phyloP scores from a whole-genome alignment of 1,140 invertebrate genomes.

The Galendromus occidentalis region DNA sequence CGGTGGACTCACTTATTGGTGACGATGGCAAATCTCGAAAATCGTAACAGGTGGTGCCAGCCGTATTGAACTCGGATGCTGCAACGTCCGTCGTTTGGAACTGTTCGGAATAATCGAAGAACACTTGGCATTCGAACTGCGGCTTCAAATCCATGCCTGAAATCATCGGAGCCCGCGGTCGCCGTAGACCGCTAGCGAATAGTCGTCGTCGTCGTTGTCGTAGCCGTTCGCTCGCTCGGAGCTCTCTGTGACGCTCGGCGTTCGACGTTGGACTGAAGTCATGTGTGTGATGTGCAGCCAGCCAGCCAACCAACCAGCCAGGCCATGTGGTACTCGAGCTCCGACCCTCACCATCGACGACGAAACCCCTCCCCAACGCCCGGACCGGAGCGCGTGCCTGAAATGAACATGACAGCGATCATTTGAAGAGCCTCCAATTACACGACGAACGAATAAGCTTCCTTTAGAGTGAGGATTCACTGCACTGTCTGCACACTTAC shows the following conservation, averaged over 20 bases:
- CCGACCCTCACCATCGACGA: not conserved
- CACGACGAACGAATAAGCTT: too few species aligned
- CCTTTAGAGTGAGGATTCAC: too few species aligned
- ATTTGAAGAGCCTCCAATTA: too few species aligned
- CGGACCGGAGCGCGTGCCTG: too few species aligned
- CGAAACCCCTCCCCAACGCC: not conserved
- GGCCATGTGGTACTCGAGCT: not conserved
- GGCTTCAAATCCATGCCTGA: not conserved
- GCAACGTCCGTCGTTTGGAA: not conserved
- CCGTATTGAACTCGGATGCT: not conserved
- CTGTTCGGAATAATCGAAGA: not conserved
- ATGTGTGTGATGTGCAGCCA: slow-evolving; percentile 7
- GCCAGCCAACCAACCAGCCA: not conserved
- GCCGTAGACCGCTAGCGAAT: not conserved
- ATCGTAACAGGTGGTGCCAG: not conserved
- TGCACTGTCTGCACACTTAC: too few species aligned
- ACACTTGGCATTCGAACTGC: not conserved
- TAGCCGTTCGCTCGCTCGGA: not conserved
- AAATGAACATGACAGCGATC: too few species aligned
- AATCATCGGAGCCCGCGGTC: not conserved
- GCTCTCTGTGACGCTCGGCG: not conserved
- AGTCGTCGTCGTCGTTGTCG: not conserved
- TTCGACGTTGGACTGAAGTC: not conserved
- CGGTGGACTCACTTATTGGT: not conserved
- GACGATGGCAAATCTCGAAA: not conserved